Percentiles rank a stretch among this genome's conserved stretches.
Conservation (phyloP, 2,113 vertebrate species). For the Antechinus stuartii region DNA sequence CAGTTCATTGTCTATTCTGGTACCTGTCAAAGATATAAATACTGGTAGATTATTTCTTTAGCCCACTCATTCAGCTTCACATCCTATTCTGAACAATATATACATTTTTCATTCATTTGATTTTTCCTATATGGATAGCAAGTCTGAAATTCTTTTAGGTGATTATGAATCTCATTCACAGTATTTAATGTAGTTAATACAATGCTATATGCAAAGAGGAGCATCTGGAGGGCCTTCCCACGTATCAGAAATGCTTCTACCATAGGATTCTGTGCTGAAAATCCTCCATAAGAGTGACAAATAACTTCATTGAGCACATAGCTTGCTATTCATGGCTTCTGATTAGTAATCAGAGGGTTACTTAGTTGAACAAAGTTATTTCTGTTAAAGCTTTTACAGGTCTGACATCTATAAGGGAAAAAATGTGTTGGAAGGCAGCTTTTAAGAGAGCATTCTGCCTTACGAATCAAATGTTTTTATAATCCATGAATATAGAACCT, state of each 20-base stretch:
- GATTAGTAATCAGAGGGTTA: no score
- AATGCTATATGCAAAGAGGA: neutral
- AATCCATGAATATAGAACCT: neutral
- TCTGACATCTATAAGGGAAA: neutral
- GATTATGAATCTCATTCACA: neutral
- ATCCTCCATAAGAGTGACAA: neutral
- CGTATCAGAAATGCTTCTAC: neutral
- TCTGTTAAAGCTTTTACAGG: neutral
- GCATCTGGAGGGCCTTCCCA: neutral
- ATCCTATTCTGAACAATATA: neutral
- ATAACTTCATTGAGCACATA: no score
- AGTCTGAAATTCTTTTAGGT: neutral
- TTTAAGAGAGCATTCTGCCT: neutral
- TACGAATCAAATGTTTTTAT: neutral
- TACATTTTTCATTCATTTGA: neutral
- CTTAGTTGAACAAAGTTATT: no score
- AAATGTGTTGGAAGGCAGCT: neutral
- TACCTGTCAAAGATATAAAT: neutral
- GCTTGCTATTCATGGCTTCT: no score
- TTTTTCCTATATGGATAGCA: neutral
- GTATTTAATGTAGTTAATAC: neutral
- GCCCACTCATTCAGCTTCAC: neutral
- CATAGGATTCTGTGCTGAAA: neutral
- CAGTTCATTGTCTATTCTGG: neutral
- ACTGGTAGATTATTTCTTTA: neutral